Conservation (phyloP, 2,797 vertebrate genomes). For the Myiotriccus ornatus region DNA sequence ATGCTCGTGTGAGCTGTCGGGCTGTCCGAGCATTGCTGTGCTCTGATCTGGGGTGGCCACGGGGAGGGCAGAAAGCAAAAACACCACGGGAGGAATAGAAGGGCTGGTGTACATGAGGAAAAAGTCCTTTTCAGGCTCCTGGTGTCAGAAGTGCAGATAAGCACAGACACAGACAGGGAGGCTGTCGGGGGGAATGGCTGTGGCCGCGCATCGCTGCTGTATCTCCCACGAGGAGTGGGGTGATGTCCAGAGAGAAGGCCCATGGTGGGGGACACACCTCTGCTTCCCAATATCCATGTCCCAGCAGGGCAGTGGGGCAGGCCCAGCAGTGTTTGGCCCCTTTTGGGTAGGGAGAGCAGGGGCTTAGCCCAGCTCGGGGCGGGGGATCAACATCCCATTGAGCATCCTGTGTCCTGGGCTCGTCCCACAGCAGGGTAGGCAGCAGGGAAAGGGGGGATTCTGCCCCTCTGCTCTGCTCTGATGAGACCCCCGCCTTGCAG, state of each 20-base stretch:
- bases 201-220: accelerated
- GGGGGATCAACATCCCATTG: background rate
- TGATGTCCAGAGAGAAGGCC: background rate
- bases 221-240: accelerated
- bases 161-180: background rate
- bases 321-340: too few species aligned
- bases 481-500: background rate
- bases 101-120: background rate
- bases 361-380: accelerated
- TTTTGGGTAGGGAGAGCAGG: accelerated
- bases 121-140: background rate
- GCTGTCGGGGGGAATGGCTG: background rate
- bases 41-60: background rate
- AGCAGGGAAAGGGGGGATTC: background rate
- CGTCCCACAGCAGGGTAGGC: background rate
- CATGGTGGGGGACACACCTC: background rate
- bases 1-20: background rate
- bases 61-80: background rate
- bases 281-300: accelerated
- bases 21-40: background rate
- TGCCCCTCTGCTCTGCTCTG: background rate
- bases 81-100: background rate
- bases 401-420: too few species aligned
- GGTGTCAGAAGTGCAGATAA: background rate
- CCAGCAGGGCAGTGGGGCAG: background rate